Base-by-base conservation (phyloP, 2,113 vertebrate genomes). In the Trinectes maculatus region DNA sequence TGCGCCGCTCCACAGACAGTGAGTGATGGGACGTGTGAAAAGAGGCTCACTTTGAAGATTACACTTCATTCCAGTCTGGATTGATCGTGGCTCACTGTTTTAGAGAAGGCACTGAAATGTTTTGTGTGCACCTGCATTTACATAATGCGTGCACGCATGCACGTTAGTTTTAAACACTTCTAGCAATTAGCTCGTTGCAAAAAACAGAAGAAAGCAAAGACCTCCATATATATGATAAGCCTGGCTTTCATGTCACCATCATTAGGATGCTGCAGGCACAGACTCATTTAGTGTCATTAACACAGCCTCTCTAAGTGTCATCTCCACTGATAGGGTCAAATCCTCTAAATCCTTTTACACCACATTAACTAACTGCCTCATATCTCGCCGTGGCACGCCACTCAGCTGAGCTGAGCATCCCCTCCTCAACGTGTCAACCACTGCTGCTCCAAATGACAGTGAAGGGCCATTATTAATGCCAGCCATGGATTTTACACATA, bases 321-420 rank as follows among this genome's bases (percentile, higher is more conserved):
- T 89, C 78, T 81, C 84, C 8, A 33, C 82, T 83, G 85, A 89
- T 84, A 80, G 87, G 83, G 84, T 89, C 88, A 84, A 88, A 89
- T 87, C 88, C 89, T 89, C 82, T 79, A 82, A 90, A 89, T 91
- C 88, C 88, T 86, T 88, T 90, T 85, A 82, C 79, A 77, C 72
- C 81, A 85, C 83, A 90, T 89, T 88, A 89, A 74, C 88, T 81
- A 82, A 80, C 87, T 64, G 87, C 82, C 71, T 86, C 72, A 56
- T 74, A 84, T 86, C 82, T 66, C 34, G 25, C 53, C 39, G 46
- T 72, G 79, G 83, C 81, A 87, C 39, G 71, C 82, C 77, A 81
- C 84, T 89, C 87, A 81, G 78, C 77, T 71, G 31, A 76, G 80
- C 89, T 85, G 80, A 86, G 80, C 79, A 19, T 44, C 49, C 56